Evolutionary conservation across 2,797 vertebrate species (phyloP).

Genomic region (Pelochelys cantorii): DNA sequence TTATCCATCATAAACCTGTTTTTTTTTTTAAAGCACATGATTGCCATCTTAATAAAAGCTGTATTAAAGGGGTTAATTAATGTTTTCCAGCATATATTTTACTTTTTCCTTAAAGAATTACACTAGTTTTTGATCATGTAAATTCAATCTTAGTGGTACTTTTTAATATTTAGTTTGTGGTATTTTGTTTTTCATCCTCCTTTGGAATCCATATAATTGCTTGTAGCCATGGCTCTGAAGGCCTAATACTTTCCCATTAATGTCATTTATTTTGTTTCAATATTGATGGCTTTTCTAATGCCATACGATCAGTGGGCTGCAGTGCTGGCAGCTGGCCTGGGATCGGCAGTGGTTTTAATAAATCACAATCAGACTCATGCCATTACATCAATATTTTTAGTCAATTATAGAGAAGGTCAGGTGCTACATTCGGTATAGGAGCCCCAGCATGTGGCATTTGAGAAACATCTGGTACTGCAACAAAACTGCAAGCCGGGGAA

Average conservation of each 20-base stretch:
- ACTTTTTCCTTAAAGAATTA: constrained; percentile 68
- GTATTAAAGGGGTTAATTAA: constrained; percentile 57
- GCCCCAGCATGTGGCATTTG: constrained; percentile 89
- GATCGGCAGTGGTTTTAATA: constrained; percentile 97
- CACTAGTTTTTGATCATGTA: constrained; percentile 72
- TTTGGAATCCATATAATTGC: constrained; percentile 87
- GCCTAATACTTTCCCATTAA: constrained; percentile 93
- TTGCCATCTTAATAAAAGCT: constrained; percentile 67
- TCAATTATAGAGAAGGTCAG: constrained; percentile 99
- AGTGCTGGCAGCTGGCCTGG: constrained; percentile 95
- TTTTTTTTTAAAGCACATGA: constrained; percentile 42
- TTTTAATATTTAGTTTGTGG: constrained; percentile 77
- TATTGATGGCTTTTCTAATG: constrained; percentile 99
- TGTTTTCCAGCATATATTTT: constrained; percentile 67
- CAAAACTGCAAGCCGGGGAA: constrained; percentile 83
- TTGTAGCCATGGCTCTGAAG: constrained; percentile 88
- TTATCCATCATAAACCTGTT: constrained; percentile 74
- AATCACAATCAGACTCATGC: constrained; percentile 99
- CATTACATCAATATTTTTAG: constrained; percentile 99
- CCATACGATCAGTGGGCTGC: constrained; percentile 94
- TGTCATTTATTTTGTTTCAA: constrained; percentile 91
- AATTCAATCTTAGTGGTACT: constrained; percentile 81
- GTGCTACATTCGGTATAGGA: constrained; percentile 90
- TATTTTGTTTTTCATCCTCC: constrained; percentile 78
- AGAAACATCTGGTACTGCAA: constrained; percentile 94